Percentiles rank a stretch among this genome's conserved stretches.
phyloP scores from a whole-genome alignment of 2,113 vertebrate genomes.

The Oreotrochilus melanogaster region DNA sequence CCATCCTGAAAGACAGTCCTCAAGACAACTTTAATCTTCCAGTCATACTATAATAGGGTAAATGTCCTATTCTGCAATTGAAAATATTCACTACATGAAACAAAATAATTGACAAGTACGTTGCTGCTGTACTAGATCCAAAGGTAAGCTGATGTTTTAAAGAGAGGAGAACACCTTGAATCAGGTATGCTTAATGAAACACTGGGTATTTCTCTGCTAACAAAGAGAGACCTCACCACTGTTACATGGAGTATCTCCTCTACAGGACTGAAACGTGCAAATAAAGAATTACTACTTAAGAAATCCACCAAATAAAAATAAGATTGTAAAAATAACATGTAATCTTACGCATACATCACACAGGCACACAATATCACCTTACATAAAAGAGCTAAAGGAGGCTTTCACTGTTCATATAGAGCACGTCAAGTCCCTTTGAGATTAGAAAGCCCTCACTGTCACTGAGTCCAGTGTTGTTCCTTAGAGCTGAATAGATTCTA shows the following conservation, averaged over 20 bases:
- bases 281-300: background rate
- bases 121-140: background rate
- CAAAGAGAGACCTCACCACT: background rate
- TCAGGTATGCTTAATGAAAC: background rate
- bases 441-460: background rate
- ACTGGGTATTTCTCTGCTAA: background rate
- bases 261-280: background rate
- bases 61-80: background rate
- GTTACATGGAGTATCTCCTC: background rate
- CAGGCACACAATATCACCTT: background rate
- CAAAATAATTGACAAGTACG: background rate
- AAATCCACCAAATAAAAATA: background rate
- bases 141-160: background rate
- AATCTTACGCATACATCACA: background rate
- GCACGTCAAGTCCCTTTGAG: background rate
- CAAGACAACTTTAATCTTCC: background rate
- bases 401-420: background rate
- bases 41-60: background rate
- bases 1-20: background rate
- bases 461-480: background rate
- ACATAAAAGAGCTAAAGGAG: background rate
- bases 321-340: background rate
- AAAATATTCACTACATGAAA: background rate
- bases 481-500: background rate
- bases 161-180: background rate